Base-by-base conservation (phyloP, 2,797 vertebrate genomes). In the Galagoides demidoff region DNA sequence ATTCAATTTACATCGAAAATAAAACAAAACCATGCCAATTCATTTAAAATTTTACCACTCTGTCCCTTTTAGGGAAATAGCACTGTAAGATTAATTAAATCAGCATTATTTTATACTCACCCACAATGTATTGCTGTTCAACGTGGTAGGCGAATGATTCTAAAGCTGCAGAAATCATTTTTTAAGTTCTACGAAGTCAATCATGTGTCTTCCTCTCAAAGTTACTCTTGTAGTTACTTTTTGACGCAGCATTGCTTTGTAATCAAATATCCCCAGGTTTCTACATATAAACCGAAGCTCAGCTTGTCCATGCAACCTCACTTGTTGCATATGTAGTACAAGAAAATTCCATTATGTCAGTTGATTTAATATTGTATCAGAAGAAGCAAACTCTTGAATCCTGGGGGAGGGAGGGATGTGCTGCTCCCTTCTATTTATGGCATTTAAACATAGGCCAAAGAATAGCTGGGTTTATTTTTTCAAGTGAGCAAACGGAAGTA, bases 311-410 rank as follows among this genome's bases (percentile, higher is more conserved):
- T 71, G 55, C 84, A 97, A n/a, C 27, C 85, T 94, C 94, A 97
- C 73, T 95, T 97, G 81, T 79, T 96, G 91, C 55, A 77, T 95
- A 83, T 88, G 59, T 87, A 78, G 90, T 95, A 45, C 63, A 92
- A 86, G 97, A 29, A 96, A 95, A 97, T 97, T 96, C 64, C 74
- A 85, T 96, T 96, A 94, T 95, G 76, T 94, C 95, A 94, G 89
- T 95, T 96, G 94, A 96, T 89, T 97, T 95, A 89, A 88, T 95
- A 68, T 92, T 95, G 43, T 55, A 93, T 93, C 79, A 83, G 82
- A 93, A 96, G 57, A 63, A 96, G 90, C 94, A 97, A 95, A 95
- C 59, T 85, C 92, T 95, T 92, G 59, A 97, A 92, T 70, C 27
- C 22, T 52, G 84, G 37, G 84, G 66, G 45, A 34, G 39, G 57